Evolutionary conservation across 53 echinoderm and acorn worm species (phyloP), one percentile per base, ranked within the genome.

Genomic region (Henricia sp.): DNA sequence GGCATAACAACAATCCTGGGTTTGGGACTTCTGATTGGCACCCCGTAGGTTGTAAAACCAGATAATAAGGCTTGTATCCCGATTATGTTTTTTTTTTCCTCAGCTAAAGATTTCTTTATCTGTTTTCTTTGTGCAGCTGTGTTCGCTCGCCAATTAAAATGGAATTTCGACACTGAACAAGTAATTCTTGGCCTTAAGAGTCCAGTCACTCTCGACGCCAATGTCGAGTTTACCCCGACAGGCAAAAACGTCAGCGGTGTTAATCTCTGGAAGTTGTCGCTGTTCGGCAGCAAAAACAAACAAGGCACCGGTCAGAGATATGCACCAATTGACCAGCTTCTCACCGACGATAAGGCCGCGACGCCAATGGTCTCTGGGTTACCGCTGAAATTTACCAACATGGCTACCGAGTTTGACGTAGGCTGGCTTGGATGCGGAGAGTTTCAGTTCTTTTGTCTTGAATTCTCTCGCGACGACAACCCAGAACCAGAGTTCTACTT

Each of bases 401-500:
- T 87, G 41, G 24, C 32, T 2, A 68, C 83, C 52, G 60, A 76
- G 33, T 72, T 93, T 37, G 70, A 84, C n/a, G 37, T 70, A 17
- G 85, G 84, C 23, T 56, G 76, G 17, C 16, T 83, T 24, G 83
- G 73, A 27, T 90, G 90, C 36, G 80, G 60, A 0, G 71, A 93
- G 1, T 73, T 90, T 12, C 23, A 62, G 10, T 87, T 60, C 67
- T 50, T 93, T 57, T 93, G 93, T 37, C 35, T 92, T 29, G 70
- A 85, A 43, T 71, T 93, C 48, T 39, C 64, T 5, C 87, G 57
- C 42, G 87, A 67, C 1, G 76, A 90, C 20, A 20, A 67, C 23
- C 67, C 93, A n/a, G 40, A 65, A 38, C 93, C 93, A 5, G 77
- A 87, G 2, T 91, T 87, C 87, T 53, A 55, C 29, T 58, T 93